Base-by-base conservation (phyloP, 2,113 vertebrate species). In the Ptilonorhynchus violaceus region DNA sequence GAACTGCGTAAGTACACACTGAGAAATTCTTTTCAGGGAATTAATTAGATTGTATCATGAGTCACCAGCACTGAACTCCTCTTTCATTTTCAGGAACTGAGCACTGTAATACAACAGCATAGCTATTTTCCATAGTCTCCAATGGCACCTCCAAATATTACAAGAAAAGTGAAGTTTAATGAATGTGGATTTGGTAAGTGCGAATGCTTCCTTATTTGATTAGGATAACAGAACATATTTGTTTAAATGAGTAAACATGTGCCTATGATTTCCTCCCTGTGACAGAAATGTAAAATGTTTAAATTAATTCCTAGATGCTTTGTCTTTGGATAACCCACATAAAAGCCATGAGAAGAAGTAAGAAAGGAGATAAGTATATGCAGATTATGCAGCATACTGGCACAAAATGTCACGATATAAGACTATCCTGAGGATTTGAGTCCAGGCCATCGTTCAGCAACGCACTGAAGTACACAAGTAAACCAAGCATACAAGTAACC, bases 31-130 rank as follows among this genome's bases (percentile, higher is more conserved):
- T 95, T 85, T 93, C 91, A 89, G 60, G 63, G 70, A 96, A 96
- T 92, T 88, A 92, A 95, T 88, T 93, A 93, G 88, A 93, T 70
- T 50, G 44, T 72, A 95, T 72, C 83, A 76, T 91, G 85, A 96
- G 74, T 90, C 89, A 94, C 60, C 44, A 94, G 19, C 35, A 59
- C 62, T 67, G 89, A 74, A 84, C 28, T 87, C 17, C 67, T 85
- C 50, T 72, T 88, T 82, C 66, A 58, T 76, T 92, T 92, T 79
- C 80, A 89, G 58, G 85, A 95, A 73, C 6, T 42, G 88, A 97
- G 79, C 35, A 62, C 73, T 74, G 15, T 50, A 92, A 84, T 70
- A 89, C 35, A 94, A 24, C 64, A 88, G 64, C 7, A 0, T 53
- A 79, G 25, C 58, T 94, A 25, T 62, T 85, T 83, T 63, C 73